phyloP scores from a whole-genome alignment of 2,797 vertebrate genomes.

The Sebastes nivosus region DNA sequence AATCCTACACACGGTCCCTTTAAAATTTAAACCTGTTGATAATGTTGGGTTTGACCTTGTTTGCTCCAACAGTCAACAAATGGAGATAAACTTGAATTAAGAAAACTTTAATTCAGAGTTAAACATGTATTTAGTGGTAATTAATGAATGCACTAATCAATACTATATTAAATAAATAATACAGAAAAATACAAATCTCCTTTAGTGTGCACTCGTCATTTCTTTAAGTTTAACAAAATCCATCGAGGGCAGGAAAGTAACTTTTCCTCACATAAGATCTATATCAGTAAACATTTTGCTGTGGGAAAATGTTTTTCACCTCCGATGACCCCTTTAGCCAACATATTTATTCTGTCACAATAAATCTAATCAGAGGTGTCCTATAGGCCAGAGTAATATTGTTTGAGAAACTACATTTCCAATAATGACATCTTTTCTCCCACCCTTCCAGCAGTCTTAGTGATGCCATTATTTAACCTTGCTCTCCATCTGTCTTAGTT shows the following conservation, averaged over 20 bases:
- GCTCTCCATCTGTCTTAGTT: conserved; percentile 82
- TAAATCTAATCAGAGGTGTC: background rate
- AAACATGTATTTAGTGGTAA: background rate
- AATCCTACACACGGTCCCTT: too few relatives aligned
- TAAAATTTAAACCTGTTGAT: too few relatives aligned
- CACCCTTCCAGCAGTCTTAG: background rate
- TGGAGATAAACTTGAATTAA: background rate
- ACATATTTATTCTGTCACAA: background rate
- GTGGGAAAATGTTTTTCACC: background rate
- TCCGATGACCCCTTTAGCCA: background rate
- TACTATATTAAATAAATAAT: background rate
- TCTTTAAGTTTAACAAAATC: background rate
- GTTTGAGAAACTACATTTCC: conserved; percentile 10
- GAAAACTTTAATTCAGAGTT: background rate
- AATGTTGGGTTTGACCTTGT: background rate
- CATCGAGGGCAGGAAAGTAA: background rate
- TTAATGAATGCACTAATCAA: background rate
- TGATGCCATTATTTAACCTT: conserved; percentile 1
- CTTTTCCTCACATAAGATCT: background rate
- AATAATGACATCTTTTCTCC: background rate
- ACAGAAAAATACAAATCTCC: background rate
- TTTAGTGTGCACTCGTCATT: background rate
- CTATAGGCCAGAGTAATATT: background rate
- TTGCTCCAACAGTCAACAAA: background rate
- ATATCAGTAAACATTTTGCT: background rate